phyloP scores from a whole-genome alignment of 1,140 invertebrate species.

The Micrasema longulum region DNA sequence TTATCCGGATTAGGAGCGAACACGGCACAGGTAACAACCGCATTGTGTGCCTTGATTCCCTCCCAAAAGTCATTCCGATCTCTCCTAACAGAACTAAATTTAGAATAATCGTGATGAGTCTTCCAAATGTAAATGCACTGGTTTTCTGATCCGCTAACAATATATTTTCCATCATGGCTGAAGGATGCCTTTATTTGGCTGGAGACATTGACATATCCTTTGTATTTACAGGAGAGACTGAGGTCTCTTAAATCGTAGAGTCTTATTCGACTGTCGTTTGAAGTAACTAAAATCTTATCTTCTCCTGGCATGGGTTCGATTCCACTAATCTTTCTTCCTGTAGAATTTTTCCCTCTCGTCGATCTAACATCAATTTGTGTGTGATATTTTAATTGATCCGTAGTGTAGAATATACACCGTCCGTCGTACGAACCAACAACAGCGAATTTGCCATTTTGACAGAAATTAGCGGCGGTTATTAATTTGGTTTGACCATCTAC shows the following conservation, averaged over 20 bases:
- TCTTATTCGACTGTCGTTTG: conserved; percentile 96
- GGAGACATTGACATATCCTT: conserved; percentile 93
- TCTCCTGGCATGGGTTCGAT: conserved; percentile 97
- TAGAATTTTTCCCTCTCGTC: conserved; percentile 93
- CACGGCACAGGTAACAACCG: conserved; percentile 95
- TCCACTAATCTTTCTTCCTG: conserved; percentile 95
- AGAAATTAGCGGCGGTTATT: conserved; percentile 98
- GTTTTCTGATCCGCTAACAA: conserved; percentile 98
- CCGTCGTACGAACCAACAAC: conserved; percentile 99
- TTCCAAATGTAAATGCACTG: conserved; percentile 98
- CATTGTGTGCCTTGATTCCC: conserved; percentile 96
- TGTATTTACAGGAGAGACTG: conserved; percentile 96
- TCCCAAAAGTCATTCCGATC: conserved; percentile 99
- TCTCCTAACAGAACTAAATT: conserved; percentile 92
- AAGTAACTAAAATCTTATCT: conserved; percentile 97
- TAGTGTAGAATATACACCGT: conserved; percentile 97
- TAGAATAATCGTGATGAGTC: conserved; percentile 95
- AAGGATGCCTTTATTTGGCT: conserved; percentile 98
- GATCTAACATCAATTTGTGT: conserved; percentile 97
- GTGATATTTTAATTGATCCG: conserved; percentile 98
- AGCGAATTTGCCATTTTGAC: conserved; percentile 97
- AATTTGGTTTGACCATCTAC: conserved; percentile 93
- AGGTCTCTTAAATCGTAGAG: conserved; percentile 97
- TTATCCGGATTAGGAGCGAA: conserved; percentile 96
- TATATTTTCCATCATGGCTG: conserved; percentile 96